A percentile compares a stretch with the other conserved stretches of the same genome.
phyloP scores from a whole-genome alignment of 1,140 invertebrate species.

The Drosophila cardini region DNA sequence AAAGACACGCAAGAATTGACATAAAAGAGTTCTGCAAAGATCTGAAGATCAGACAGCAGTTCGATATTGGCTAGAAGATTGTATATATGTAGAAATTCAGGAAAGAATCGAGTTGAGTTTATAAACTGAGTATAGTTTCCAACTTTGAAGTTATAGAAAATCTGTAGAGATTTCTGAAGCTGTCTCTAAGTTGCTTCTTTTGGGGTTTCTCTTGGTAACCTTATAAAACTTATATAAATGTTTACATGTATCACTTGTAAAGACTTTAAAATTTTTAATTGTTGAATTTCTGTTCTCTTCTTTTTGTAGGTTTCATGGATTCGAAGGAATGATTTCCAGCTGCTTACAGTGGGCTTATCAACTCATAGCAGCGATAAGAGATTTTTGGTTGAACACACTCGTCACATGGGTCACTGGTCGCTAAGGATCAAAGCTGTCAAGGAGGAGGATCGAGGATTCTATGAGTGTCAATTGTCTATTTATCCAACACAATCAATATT shows the following conservation, averaged over 20 bases:
- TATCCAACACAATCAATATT: conserved; percentile 92
- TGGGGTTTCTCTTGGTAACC: too few species aligned
- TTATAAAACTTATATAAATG: too few species aligned
- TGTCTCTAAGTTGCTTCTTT: too few species aligned
- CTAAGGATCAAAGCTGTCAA: conserved; percentile 90
- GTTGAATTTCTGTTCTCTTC: neutral
- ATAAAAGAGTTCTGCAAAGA: too few species aligned
- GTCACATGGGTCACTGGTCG: conserved; percentile 90
- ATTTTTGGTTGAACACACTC: conserved; percentile 92
- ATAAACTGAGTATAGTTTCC: too few species aligned
- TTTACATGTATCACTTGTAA: neutral
- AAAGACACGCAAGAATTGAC: too few species aligned
- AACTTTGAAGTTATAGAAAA: too few species aligned
- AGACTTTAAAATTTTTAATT: neutral
- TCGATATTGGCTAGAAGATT: too few species aligned
- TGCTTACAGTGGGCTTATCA: conserved; percentile 90
- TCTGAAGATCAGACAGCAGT: too few species aligned
- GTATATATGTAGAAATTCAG: too few species aligned
- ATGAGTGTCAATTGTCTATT: conserved; percentile 92
- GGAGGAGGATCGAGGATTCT: conserved; percentile 89
- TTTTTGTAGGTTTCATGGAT: conserved; percentile 89
- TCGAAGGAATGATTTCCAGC: conserved; percentile 88
- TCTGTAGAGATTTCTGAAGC: too few species aligned
- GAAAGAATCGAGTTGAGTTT: neutral
- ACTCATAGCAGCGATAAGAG: conserved; percentile 90